A percentile compares a stretch with the other conserved stretches of the same genome.
These are phyloP conservation scores for Athalia circularis DNA, from an alignment of 2,888 invertebrate genomes.

Conservation along the genomic window DNA sequence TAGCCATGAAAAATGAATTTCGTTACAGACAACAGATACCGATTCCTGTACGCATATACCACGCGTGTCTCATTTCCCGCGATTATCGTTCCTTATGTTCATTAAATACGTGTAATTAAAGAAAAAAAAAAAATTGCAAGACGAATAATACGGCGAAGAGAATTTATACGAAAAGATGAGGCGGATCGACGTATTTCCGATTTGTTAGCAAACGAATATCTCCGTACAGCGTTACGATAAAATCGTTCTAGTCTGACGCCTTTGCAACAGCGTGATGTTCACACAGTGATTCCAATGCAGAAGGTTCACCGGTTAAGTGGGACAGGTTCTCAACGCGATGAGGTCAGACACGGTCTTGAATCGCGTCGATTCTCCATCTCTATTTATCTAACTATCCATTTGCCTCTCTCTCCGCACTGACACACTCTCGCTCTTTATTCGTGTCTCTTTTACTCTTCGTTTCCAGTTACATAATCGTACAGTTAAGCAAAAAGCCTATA, in stretches of 20 bases:
- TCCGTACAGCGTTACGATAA: conserved; percentile 16
- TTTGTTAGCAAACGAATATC: not conserved
- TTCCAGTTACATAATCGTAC: conserved; percentile 19
- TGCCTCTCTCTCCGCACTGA: not conserved
- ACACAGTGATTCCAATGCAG: conserved; percentile 37
- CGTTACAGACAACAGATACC: too few species aligned
- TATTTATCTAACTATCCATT: not conserved
- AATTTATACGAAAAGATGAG: not conserved
- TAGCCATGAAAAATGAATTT: too few species aligned
- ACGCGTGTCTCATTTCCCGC: too few species aligned
- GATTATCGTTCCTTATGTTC: too few species aligned
- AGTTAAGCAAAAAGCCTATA: conserved; percentile 10
- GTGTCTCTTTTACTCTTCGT: not conserved
- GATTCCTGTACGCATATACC: too few species aligned
- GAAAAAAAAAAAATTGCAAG: too few species aligned
- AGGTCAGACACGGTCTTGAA: conserved; percentile 59
- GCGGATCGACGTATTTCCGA: not conserved
- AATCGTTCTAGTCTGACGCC: conserved; percentile 36
- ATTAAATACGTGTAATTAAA: too few species aligned
- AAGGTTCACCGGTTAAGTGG: conserved; percentile 57
- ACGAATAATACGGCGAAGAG: too few species aligned
- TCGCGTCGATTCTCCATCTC: conserved; percentile 15
- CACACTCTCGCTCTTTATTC: conserved; percentile 11
- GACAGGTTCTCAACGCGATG: conserved; percentile 65
- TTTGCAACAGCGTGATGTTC: conserved; percentile 23